Conservation (phyloP, 2,888 invertebrate genomes). For the Trichogramma dendrolimi region DNA sequence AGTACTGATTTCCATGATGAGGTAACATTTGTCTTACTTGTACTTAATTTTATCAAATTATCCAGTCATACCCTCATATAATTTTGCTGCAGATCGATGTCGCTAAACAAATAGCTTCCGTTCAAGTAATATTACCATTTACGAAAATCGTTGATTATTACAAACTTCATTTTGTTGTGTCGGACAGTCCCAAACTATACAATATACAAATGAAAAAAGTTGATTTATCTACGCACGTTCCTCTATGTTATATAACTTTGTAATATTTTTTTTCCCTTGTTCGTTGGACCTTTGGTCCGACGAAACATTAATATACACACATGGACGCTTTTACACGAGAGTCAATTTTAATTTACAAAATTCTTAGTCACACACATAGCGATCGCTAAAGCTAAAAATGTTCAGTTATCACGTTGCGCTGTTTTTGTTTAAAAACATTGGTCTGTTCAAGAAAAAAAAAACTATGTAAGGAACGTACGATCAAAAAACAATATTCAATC, state of each 20-base stretch:
- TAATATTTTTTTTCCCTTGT: constrained; percentile 21
- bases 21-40: constrained; percentile 55
- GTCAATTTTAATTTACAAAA: constrained; percentile 28
- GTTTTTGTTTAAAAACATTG: constrained; percentile 22
- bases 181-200: constrained; percentile 44
- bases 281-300: constrained; percentile 3
- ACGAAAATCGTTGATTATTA: constrained; percentile 45
- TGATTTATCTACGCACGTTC: constrained; percentile 24
- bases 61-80: constrained; percentile 53
- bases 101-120: constrained; percentile 38
- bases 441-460: constrained; percentile 19
- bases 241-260: constrained; percentile 8
- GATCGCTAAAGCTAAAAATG: constrained; percentile 23
- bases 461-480: constrained; percentile 18
- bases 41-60: constrained; percentile 54
- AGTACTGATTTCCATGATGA: constrained; percentile 50
- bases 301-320: constrained; percentile 20
- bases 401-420: constrained; percentile 26
- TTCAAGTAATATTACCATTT: constrained; percentile 43
- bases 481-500: constrained; percentile 15
- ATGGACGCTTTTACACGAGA: constrained; percentile 20
- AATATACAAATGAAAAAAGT: constrained; percentile 25
- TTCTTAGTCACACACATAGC: constrained; percentile 24
- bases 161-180: constrained; percentile 40
- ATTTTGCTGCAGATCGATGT: constrained; percentile 49